Evolutionary conservation across 2,113 vertebrate species (phyloP).

Genomic region (Kryptolebias marmoratus): DNA sequence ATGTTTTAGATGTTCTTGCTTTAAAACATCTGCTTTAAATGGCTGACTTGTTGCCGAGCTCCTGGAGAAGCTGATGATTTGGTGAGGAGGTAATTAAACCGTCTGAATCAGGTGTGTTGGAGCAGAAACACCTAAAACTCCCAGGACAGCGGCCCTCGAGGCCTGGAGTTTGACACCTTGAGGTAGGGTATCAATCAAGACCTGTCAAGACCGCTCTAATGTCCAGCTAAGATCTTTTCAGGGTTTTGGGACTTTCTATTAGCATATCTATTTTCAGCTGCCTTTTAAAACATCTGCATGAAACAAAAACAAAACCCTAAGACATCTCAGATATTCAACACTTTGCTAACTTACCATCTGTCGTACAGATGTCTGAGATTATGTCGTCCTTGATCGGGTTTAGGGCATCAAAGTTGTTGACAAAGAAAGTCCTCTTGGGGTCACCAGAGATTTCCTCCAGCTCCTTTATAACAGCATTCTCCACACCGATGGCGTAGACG

Average conservation of each 20-base stretch:
- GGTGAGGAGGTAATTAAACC: too few species aligned
- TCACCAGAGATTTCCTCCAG: constrained; percentile 79
- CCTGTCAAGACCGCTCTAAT: not conserved
- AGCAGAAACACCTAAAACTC: too few species aligned
- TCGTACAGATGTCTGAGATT: constrained; percentile 83
- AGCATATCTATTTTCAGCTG: not conserved
- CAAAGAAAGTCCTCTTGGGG: constrained; percentile 77
- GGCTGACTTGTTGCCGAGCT: too few species aligned
- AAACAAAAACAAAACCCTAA: not conserved
- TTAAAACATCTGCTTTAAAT: too few species aligned
- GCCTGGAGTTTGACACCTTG: too few species aligned
- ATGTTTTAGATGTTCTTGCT: too few species aligned
- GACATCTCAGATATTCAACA: not conserved
- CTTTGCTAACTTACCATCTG: constrained; percentile 75
- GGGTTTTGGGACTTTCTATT: not conserved
- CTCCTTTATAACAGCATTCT: constrained; percentile 62
- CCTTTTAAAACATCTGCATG: not conserved
- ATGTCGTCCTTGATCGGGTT: constrained; percentile 81
- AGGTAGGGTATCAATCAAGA: not conserved
- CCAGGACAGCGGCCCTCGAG: too few species aligned
- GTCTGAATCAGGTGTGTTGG: too few species aligned
- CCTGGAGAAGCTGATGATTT: too few species aligned
- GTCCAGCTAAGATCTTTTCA: not conserved
- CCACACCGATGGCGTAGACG: constrained; percentile 85
- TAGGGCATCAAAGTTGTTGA: constrained; percentile 84